Evolutionary conservation across 2,113 vertebrate species (phyloP), one percentile per base, ranked within the genome.

Genomic region (Taxidea taxus): DNA sequence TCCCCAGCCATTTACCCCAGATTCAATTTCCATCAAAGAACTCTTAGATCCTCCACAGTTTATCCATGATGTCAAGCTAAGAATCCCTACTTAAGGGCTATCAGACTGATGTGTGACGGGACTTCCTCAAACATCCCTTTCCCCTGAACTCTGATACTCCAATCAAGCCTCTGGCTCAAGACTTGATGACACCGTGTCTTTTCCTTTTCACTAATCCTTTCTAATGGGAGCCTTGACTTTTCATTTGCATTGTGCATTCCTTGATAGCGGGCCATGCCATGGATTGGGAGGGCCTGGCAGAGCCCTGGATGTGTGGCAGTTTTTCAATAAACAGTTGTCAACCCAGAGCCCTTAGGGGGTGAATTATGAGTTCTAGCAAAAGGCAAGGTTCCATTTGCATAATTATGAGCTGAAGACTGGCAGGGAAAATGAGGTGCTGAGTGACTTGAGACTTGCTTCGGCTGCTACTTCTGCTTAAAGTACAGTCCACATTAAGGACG

Each of bases 31-130:
- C 37, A 8, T 1, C 6, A 29, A 16, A 20, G 39, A 10, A 34
- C 4, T 1, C 5, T 21, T 0, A 49, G 12, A 34, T 3, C 1
- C 2, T 4, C 18, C 34, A 6, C 7, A 5, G 8, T 15, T 18
- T 7, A 29, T 2, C 7, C n/a, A 18, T 0, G 25, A 29, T 8
- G 16, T 5, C 56, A 20, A 4, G 37, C 14, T 20, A 42, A 44
- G n/a, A 68, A 37, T 0, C 3, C 25, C n/a, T 37, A 1, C 3
- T 3, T 5, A 7, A 86, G 2, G 7, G 15, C 15, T 27, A 25
- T n/a, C 5, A 25, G 23, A 31, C 0, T 27, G 18, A 20, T 12
- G 13, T 31, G 7, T 23, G 27, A 44, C 0, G 11, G 0, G 1
- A 31, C 60, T 87, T 21, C 4, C 8, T 49, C 7, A 11, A 7